Conservation (phyloP, 1,140 invertebrate species). For the Diuraphis noxia region DNA sequence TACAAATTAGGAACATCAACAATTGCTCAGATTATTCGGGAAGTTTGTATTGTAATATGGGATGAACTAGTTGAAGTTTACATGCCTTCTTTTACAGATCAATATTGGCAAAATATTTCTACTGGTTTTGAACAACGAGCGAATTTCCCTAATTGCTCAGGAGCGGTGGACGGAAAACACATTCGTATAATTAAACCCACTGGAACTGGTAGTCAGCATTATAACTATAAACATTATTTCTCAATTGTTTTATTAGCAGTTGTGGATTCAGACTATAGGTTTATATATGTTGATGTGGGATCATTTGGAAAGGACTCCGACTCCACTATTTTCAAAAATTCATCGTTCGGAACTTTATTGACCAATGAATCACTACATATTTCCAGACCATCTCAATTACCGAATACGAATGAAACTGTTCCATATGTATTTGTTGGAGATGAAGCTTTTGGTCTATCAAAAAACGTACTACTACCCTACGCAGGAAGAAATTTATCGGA, state of each 20-base stretch:
- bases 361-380: constrained; percentile 4
- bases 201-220: constrained; percentile 49
- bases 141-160: constrained; percentile 13
- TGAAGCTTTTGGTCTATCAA: constrained; percentile 60
- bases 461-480: constrained; percentile 58
- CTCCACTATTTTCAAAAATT: constrained; percentile 51
- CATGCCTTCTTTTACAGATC: constrained; percentile 52
- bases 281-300: constrained; percentile 40
- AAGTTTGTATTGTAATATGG: constrained; percentile 56
- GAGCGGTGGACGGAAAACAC: constrained; percentile 41
- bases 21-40: constrained; percentile 56
- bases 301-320: constrained; percentile 41
- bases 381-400: neutral
- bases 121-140: constrained; percentile 19
- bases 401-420: neutral
- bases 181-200: constrained; percentile 34
- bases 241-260: constrained; percentile 47
- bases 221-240: constrained; percentile 56
- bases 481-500: constrained; percentile 47
- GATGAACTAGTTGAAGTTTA: constrained; percentile 51
- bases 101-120: constrained; percentile 52
- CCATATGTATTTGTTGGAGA: constrained; percentile 58
- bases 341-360: constrained; percentile 38
- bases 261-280: constrained; percentile 5
- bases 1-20: constrained; percentile 56